A percentile compares a stretch with the other conserved stretches of the same genome.
These are phyloP conservation scores for Scelioninae gen. 2 DNA, from an alignment of 2,888 invertebrate genomes.

Conservation along the genomic window DNA sequence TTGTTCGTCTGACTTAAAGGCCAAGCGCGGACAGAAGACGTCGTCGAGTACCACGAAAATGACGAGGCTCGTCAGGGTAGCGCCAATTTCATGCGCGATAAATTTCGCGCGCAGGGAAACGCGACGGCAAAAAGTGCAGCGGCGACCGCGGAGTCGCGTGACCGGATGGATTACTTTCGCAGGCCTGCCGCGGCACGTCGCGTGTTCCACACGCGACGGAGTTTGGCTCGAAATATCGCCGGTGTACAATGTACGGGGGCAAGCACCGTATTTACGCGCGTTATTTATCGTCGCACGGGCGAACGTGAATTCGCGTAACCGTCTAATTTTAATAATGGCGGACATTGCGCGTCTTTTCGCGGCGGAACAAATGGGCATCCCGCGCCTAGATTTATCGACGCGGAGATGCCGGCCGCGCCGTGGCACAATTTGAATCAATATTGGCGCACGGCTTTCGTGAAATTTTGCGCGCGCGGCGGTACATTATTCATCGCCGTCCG, in stretches of 20 bases:
- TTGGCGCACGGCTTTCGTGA: too few relatives aligned
- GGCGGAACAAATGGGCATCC: too few relatives aligned
- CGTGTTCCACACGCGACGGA: conserved; percentile 29
- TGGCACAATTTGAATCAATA: too few relatives aligned
- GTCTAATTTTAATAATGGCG: conserved; percentile 48
- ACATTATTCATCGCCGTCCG: too few relatives aligned
- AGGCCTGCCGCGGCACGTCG: background rate
- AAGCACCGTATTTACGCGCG: conserved; percentile 35
- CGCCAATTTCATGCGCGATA: conserved; percentile 57
- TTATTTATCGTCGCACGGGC: conserved; percentile 40
- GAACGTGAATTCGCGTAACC: conserved; percentile 41
- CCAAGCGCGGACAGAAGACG: conserved; percentile 62
- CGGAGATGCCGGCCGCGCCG: too few relatives aligned
- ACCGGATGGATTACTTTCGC: conserved; percentile 20
- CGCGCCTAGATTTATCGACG: too few relatives aligned
- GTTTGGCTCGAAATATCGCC: conserved; percentile 44
- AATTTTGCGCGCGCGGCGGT: too few relatives aligned
- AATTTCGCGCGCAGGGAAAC: conserved; percentile 2
- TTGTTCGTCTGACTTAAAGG: conserved; percentile 62
- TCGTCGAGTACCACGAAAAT: conserved; percentile 56
- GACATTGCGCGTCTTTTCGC: conserved; percentile 11
- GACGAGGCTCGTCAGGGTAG: conserved; percentile 50
- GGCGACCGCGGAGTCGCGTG: background rate
- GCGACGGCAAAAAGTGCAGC: background rate
- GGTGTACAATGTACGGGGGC: conserved; percentile 10